Conservation (phyloP, 2,888 invertebrate species). For the Schrankia costaestrigalis region DNA sequence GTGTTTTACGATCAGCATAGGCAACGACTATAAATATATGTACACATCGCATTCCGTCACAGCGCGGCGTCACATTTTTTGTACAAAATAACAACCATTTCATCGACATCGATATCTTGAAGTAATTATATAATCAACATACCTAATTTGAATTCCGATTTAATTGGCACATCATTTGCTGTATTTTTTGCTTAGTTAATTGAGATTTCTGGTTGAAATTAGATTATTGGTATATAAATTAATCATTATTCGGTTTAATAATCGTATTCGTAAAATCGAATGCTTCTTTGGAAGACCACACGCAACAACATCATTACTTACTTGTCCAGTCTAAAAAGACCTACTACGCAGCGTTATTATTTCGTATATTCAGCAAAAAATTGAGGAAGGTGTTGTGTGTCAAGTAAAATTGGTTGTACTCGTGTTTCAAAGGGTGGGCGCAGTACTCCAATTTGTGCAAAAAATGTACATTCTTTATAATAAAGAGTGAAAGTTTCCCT, state of each 20-base stretch:
- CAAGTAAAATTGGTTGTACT: slow-evolving; percentile 37
- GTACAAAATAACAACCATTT: slow-evolving; percentile 40
- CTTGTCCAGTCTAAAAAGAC: slow-evolving; percentile 40
- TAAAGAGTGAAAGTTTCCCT: slow-evolving; percentile 48
- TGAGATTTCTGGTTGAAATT: slow-evolving; percentile 43
- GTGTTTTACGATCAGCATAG: slow-evolving; percentile 45
- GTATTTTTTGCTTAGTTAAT: slow-evolving; percentile 45
- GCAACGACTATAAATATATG: slow-evolving; percentile 42
- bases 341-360: slow-evolving; percentile 36
- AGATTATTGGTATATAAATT: slow-evolving; percentile 51
- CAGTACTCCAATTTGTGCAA: slow-evolving; percentile 55
- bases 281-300: slow-evolving; percentile 59
- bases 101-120: slow-evolving; percentile 45
- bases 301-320: slow-evolving; percentile 54
- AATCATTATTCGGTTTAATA: slow-evolving; percentile 40
- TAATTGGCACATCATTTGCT: slow-evolving; percentile 49
- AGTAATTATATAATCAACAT: slow-evolving; percentile 48
- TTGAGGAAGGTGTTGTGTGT: slow-evolving; percentile 32
- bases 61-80: slow-evolving; percentile 34
- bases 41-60: slow-evolving; percentile 36
- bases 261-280: slow-evolving; percentile 46
- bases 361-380: slow-evolving; percentile 36
- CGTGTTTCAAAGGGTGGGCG: slow-evolving; percentile 50
- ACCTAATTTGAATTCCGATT: slow-evolving; percentile 46
- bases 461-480: slow-evolving; percentile 43